phyloP scores from a whole-genome alignment of 2,888 invertebrate genomes.

The Allygus modestus region DNA sequence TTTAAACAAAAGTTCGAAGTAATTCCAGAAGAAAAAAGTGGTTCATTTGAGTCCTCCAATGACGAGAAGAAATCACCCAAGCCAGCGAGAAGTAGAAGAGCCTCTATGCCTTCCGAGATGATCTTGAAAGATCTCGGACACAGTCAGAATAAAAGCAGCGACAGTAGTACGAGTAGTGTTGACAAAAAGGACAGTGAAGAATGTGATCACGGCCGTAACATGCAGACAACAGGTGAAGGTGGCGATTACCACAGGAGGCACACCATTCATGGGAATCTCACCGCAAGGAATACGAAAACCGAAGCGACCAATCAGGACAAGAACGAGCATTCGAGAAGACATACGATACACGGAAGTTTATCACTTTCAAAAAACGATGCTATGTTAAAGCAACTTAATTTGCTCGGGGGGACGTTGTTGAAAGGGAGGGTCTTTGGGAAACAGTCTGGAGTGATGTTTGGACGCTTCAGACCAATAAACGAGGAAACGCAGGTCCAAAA shows the following conservation, averaged over 20 bases:
- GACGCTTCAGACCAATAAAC: constrained; percentile 67
- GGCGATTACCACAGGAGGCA: constrained; percentile 42
- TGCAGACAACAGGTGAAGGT: constrained; percentile 7
- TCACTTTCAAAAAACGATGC: constrained; percentile 19
- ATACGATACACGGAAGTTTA: constrained; percentile 60
- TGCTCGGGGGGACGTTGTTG: constrained; percentile 60
- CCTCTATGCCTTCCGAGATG: constrained; percentile 65
- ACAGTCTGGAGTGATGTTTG: constrained; percentile 65
- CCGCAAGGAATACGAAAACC: constrained; percentile 40
- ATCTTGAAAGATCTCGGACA: constrained; percentile 6
- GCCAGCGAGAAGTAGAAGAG: constrained; percentile 50
- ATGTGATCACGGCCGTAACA: constrained; percentile 2
- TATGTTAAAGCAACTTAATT: constrained; percentile 53
- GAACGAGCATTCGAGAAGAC: constrained; percentile 57
- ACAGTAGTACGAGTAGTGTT: constrained; percentile 42
- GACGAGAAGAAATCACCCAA: constrained; percentile 67
- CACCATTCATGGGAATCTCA: constrained; percentile 55
- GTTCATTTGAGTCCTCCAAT: constrained; percentile 76
- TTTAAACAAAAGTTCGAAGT: constrained; percentile 74
- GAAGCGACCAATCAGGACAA: constrained; percentile 37
- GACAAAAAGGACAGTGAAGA: constrained; percentile 53
- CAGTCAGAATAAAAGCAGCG: constrained; percentile 22
- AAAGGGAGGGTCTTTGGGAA: constrained; percentile 62
- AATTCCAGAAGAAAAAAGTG: constrained; percentile 79
- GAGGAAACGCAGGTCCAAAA: constrained; percentile 64